Percentiles rank a stretch among this genome's conserved stretches.
phyloP scores from a whole-genome alignment of 2,113 vertebrate genomes.

The Clarias gariepinus region DNA sequence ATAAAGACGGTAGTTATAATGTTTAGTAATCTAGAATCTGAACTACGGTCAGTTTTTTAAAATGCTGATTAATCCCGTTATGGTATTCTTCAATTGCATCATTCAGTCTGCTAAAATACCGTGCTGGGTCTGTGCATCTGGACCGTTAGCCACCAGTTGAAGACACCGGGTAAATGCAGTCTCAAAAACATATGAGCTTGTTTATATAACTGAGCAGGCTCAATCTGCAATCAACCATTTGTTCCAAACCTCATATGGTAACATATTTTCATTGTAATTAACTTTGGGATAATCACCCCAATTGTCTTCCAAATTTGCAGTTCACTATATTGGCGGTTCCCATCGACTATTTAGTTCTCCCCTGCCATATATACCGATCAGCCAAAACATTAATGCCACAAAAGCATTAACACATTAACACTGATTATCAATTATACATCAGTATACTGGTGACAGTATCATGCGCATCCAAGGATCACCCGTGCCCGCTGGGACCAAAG shows the following conservation, averaged over 20 bases:
- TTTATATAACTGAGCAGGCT: background rate
- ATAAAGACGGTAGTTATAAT: background rate
- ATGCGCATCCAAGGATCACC: too few relatives aligned
- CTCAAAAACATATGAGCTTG: background rate
- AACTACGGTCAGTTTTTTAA: background rate
- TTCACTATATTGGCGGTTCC: constrained; percentile 8
- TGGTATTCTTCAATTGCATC: background rate
- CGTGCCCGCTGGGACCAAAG: too few relatives aligned
- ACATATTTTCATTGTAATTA: background rate
- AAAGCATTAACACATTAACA: too few relatives aligned
- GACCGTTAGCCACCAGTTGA: background rate
- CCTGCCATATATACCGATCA: background rate
- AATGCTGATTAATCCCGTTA: background rate
- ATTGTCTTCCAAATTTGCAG: background rate
- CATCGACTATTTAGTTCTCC: background rate
- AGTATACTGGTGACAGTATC: too few relatives aligned
- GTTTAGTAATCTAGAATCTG: background rate
- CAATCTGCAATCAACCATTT: constrained; percentile 1
- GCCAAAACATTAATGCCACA: too few relatives aligned
- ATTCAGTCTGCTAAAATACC: background rate
- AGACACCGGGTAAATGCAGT: background rate
- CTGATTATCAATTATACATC: too few relatives aligned
- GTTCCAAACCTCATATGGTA: background rate
- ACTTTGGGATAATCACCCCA: background rate
- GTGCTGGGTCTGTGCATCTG: background rate